phyloP scores from a whole-genome alignment of 1,140 invertebrate species.

The Andricus grossulariae region DNA sequence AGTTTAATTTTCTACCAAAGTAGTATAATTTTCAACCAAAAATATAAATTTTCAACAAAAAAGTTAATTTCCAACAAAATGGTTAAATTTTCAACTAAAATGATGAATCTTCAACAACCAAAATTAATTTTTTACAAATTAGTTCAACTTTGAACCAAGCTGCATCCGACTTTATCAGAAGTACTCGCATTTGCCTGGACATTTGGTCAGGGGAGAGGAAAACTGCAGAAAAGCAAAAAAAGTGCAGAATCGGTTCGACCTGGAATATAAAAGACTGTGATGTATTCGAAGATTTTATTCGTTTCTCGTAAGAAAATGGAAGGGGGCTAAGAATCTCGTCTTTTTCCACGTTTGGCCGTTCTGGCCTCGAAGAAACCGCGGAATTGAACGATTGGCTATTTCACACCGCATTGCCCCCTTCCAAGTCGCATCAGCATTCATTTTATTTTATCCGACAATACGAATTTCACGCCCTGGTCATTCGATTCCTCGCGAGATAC shows the following conservation, averaged over 20 bases:
- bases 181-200: too few relatives aligned
- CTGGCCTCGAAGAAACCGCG: conserved; percentile 9
- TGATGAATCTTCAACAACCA: too few relatives aligned
- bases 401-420: conserved; percentile 56
- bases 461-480: conserved; percentile 49
- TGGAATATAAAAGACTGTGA: background rate
- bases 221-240: too few relatives aligned
- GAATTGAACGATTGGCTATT: conserved; percentile 53
- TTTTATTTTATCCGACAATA: conserved; percentile 47
- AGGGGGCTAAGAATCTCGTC: background rate
- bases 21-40: too few relatives aligned
- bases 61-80: too few relatives aligned
- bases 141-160: too few relatives aligned
- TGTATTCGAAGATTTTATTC: background rate
- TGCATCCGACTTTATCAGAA: too few relatives aligned
- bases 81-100: too few relatives aligned
- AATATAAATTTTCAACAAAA: too few relatives aligned
- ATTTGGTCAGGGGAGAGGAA: too few relatives aligned
- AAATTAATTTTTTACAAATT: too few relatives aligned
- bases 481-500: conserved; percentile 41
- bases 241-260: background rate
- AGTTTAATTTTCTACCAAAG: too few relatives aligned
- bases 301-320: background rate
- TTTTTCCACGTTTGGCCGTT: background rate
- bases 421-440: conserved; percentile 45